A percentile compares a stretch with the other conserved stretches of the same genome.
These are phyloP conservation scores for Agonopterix heracliana DNA, from an alignment of 2,888 invertebrate genomes.

Conservation along the genomic window DNA sequence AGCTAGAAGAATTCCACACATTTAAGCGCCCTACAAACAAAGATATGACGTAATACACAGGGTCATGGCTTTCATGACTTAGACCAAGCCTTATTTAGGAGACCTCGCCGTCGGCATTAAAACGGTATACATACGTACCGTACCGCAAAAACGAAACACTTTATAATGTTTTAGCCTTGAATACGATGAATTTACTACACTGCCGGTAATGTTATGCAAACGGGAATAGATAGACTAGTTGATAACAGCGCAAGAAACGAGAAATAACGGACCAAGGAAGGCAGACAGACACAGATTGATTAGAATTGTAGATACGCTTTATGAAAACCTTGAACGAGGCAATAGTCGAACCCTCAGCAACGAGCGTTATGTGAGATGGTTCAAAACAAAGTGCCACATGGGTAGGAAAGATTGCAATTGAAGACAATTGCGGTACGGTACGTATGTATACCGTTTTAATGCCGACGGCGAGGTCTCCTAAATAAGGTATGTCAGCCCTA, in stretches of 20 bases:
- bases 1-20: too few species aligned
- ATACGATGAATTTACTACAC: constrained; percentile 8
- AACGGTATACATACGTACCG: constrained; percentile 43
- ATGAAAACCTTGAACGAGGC: too few species aligned
- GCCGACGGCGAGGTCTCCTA: constrained; percentile 27
- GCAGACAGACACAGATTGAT: too few species aligned
- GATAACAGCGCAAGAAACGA: constrained; percentile 4
- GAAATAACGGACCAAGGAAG: background rate
- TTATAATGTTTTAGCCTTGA: constrained; percentile 20
- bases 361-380: too few species aligned
- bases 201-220: constrained; percentile 8
- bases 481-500: too few species aligned
- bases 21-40: too few species aligned
- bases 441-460: constrained; percentile 52
- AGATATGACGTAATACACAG: background rate
- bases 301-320: too few species aligned
- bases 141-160: constrained; percentile 33
- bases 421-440: constrained; percentile 34
- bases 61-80: constrained; percentile 12
- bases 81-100: constrained; percentile 19
- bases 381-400: too few species aligned
- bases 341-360: too few species aligned
- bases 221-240: constrained; percentile 6
- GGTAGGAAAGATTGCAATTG: too few species aligned
- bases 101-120: constrained; percentile 34